Base-by-base conservation (phyloP, 2,113 vertebrate species). In the Cochlearius cochlearius region DNA sequence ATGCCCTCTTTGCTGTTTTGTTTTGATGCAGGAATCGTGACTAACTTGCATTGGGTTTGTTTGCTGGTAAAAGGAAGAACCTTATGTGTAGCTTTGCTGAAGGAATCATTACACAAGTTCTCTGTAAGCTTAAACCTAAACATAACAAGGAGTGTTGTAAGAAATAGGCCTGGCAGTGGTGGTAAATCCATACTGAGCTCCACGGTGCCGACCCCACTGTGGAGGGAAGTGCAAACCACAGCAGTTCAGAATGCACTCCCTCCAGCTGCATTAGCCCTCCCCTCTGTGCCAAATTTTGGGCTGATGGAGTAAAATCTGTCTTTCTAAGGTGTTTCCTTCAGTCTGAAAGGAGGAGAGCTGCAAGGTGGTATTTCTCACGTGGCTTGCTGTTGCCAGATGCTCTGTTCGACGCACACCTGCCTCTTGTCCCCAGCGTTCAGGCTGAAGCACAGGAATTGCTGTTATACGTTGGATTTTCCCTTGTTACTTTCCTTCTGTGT, bases 191-290 rank as follows among this genome's bases (percentile, higher is more conserved):
- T 19, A 3, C 47, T 29, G 30, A 7, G 68, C 29, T 63, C 45
- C 5, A 0, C 2, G 4, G 29, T 34, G 29, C 34, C 12, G 43
- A 36, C 38, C 49, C 12, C 5, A 0, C 30, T 20, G 5, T 4
- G 50, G 17, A 67, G 69, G n/a, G n/a, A 39, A 64, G 25, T 2
- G 1, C 58, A 45, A 32, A 36, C n/a, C 55, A 2, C n/a, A 41
- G 53, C 8, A 4, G 4, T 41, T 36, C n/a, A 5, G 10, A 55
- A 34, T 2, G 11, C 4, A 0, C 8, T 75, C 29, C 16, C 32
- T 22, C 15, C 41, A 22, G 52, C 50, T 72, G 32, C 38, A 2
- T 2, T 1, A 19, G 32, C 59, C 59, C 50, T 52, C 27, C 49
- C 26, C 15, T 32, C 56, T 36, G 12, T 21, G 29, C 36, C 78